Base-by-base conservation (phyloP, 2,888 invertebrate species). In the Euzophera pinguis region DNA sequence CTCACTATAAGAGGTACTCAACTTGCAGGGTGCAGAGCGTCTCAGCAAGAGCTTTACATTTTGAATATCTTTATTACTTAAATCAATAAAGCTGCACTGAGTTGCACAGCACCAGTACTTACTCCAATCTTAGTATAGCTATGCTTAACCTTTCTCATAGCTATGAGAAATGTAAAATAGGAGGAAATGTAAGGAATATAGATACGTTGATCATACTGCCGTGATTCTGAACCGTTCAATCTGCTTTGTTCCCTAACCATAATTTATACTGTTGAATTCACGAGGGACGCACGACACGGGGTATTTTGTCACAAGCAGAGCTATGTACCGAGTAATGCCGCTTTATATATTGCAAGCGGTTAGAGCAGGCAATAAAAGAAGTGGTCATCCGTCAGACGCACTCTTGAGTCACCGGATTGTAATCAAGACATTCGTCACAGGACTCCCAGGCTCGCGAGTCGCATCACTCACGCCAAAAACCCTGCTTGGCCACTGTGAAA, bases 391-490 rank as follows among this genome's bases (percentile, higher is more conserved):
- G 75, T 82, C 80, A 81, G 72, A 61, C 71, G 71, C 63, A 75
- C 72, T 72, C 71, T 71, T 64, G 65, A 75, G 81, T 78, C 78
- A 65, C 69, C 70, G 73, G 77, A 81, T 82, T 81, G 81, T 81
- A 82, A 83, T 82, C 81, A 84, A 81, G 80, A 74, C 75, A 84
- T 84, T 77, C 73, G 78, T 82, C 81, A 80, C 70, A 63, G 14
- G 39, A 39, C 7, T 13, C 13, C 1, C 32, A 10, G 61, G 67
- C 66, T 65, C 67, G 55, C 65, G 59, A 56, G 56, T 52, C 61
- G 64, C 68, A 77, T 76, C 74, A 63, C 68, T 78, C 77, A 72
- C 65, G 53, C 65, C 63, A 58, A 64, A 63, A 68, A 63, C 68
- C 64, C 60, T 61, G 60, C 59, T 63, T 61, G 62, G 57, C 57